Conservation (phyloP, 2,888 invertebrate genomes). For the Taenaris catops region DNA sequence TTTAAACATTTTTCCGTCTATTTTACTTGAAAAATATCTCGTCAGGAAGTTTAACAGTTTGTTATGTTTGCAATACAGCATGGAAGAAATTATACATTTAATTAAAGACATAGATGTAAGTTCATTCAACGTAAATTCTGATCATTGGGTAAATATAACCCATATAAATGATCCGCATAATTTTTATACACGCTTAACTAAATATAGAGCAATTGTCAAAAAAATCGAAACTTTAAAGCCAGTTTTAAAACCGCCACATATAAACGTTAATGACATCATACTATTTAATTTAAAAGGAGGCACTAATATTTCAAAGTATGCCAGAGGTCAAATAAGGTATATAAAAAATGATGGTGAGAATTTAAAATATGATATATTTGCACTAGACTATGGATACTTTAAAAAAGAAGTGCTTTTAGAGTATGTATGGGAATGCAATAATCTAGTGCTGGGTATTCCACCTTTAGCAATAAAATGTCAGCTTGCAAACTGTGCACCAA, state of each 20-base stretch:
- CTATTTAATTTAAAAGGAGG: conserved; percentile 1
- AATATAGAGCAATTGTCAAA: conserved; percentile 16
- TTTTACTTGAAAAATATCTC: too few relatives aligned
- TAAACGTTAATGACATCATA: background rate
- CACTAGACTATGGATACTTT: conserved; percentile 33
- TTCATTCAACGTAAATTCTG: background rate
- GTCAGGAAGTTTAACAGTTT: too few relatives aligned
- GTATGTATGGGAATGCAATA: conserved; percentile 16
- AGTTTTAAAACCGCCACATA: background rate
- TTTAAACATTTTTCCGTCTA: too few relatives aligned
- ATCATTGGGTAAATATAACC: conserved; percentile 24
- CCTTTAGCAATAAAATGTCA: conserved; percentile 30
- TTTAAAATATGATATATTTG: conserved; percentile 27
- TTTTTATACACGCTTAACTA: conserved; percentile 25
- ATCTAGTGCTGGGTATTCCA: conserved; percentile 16
- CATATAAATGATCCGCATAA: conserved; percentile 24
- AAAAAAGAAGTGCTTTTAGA: conserved; percentile 25
- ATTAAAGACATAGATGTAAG: background rate
- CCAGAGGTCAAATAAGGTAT: conserved; percentile 20
- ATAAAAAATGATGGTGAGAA: conserved; percentile 13
- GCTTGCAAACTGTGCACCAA: conserved; percentile 30
- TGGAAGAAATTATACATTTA: background rate
- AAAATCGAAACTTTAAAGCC: conserved; percentile 5
- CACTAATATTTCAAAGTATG: conserved; percentile 3
- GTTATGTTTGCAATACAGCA: background rate